These are phyloP conservation scores for Phalacrocorax brasilianus DNA, from an alignment of 2,113 vertebrate genomes.

Conservation along the genomic window DNA sequence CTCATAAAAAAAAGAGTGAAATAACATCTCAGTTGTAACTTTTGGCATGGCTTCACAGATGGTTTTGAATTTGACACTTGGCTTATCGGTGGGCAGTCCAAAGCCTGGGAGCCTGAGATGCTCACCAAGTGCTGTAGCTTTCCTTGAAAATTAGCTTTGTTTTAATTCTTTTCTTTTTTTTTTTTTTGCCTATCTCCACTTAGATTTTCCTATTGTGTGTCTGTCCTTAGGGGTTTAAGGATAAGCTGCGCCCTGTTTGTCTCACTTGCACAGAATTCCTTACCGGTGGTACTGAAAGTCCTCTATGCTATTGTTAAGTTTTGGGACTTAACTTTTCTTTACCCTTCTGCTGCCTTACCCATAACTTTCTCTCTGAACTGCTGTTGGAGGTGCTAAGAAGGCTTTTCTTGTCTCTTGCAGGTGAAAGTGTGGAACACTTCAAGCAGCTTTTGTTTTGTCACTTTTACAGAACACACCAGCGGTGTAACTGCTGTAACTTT, in stretches of 20 bases:
- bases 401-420: slow-evolving; percentile 56
- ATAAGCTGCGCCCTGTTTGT: background rate
- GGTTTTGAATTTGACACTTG: background rate
- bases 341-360: background rate
- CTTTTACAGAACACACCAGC: slow-evolving; percentile 93
- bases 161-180: background rate
- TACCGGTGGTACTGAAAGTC: background rate
- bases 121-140: background rate
- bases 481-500: slow-evolving; percentile 87
- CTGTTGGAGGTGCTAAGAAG: background rate
- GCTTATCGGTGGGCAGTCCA: background rate
- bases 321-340: background rate
- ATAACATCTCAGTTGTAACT: background rate
- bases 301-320: background rate
- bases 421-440: slow-evolving; percentile 96
- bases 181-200: background rate
- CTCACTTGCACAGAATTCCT: background rate
- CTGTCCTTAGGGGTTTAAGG: background rate
- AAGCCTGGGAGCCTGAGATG: background rate
- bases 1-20: background rate
- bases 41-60: background rate
- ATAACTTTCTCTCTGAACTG: background rate
- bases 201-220: background rate
- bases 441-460: slow-evolving; percentile 94
- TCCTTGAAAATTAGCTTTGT: background rate